phyloP scores from a whole-genome alignment of 2,797 vertebrate species.

The Neostethus bicornis region DNA sequence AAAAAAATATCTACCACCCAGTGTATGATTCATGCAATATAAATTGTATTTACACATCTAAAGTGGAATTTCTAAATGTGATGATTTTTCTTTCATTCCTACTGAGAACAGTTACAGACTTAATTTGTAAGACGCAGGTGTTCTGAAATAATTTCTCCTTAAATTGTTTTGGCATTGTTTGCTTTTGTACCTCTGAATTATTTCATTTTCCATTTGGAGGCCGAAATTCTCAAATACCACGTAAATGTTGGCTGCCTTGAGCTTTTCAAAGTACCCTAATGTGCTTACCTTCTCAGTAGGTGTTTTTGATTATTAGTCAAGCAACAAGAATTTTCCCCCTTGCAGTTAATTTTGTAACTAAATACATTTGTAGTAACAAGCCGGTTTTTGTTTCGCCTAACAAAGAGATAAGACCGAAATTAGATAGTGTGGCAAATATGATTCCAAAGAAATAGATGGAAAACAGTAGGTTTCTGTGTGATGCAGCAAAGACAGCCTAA shows the following conservation, averaged over 20 bases:
- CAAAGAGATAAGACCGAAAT: slow-evolving; percentile 45
- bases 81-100: not conserved
- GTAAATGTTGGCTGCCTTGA: slow-evolving; percentile 35
- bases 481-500: slow-evolving; percentile 40
- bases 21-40: not conserved
- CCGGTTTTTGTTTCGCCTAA: slow-evolving; percentile 41
- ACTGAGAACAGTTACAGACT: not conserved
- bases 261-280: slow-evolving; percentile 46
- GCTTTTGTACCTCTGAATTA: slow-evolving; percentile 7
- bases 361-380: slow-evolving; percentile 48
- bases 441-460: slow-evolving; percentile 49
- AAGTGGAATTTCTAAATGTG: slow-evolving; percentile 17
- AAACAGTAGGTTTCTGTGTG: slow-evolving; percentile 37
- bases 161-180: slow-evolving; percentile 13
- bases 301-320: slow-evolving; percentile 56
- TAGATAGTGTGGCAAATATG: slow-evolving; percentile 37
- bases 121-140: not conserved
- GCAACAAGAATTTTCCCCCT: slow-evolving; percentile 40
- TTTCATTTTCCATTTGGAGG: slow-evolving; percentile 33
- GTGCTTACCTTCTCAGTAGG: slow-evolving; percentile 59
- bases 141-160: slow-evolving; percentile 35
- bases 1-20: slow-evolving; percentile 1
- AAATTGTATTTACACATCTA: slow-evolving; percentile 3
- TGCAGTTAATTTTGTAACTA: slow-evolving; percentile 41
- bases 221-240: slow-evolving; percentile 32